Base-by-base conservation (phyloP, 1,140 invertebrate genomes). In the Armadillidium nasatum region DNA sequence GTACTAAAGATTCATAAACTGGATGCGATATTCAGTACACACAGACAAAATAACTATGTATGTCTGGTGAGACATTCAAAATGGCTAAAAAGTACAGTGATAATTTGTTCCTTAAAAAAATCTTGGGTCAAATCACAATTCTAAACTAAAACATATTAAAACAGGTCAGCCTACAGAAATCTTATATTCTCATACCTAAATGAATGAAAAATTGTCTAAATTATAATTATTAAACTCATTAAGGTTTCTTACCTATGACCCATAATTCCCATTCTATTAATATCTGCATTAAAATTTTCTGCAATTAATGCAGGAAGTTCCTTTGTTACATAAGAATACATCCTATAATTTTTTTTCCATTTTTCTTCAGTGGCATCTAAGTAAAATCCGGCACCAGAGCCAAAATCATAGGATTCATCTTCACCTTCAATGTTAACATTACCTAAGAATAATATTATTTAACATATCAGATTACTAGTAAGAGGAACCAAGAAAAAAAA, bases 321-420 rank as follows among this genome's bases (percentile, higher is more conserved):
- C 82, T 90, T 89, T 10, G 94, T 95, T n/a, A 99, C 86, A 83
- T 99, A 99, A 68, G 92, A 94, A 82, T 91, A 98, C 97, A 99
- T 99, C 83, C 91, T 89, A 82, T 98, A 99, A 86, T 99, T 91
- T 72, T 90, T 91, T 54, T 91, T 91, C 96, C 96, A 99, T 74
- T 95, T 94, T 44, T 93, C 91, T 82, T 91, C 86, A 0, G 91
- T 92, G 4, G 97, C 95, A 88, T 99, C 92, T 0, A 99, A 86
- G 86, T 99, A 99, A 85, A 98, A 99, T 2, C 96, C 95, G 81
- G 97, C 97, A 22, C 94, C 94, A 43, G 90, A 91, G 43, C 97
- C 97, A 87, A 99, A 96, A 86, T 98, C 96, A 88, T 91, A 98
- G 23, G 88, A 87, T 70, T 95, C 94, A 82, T 93, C 90, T 85